phyloP scores from a whole-genome alignment of 1,140 invertebrate genomes.

The Coelopa frigida region DNA sequence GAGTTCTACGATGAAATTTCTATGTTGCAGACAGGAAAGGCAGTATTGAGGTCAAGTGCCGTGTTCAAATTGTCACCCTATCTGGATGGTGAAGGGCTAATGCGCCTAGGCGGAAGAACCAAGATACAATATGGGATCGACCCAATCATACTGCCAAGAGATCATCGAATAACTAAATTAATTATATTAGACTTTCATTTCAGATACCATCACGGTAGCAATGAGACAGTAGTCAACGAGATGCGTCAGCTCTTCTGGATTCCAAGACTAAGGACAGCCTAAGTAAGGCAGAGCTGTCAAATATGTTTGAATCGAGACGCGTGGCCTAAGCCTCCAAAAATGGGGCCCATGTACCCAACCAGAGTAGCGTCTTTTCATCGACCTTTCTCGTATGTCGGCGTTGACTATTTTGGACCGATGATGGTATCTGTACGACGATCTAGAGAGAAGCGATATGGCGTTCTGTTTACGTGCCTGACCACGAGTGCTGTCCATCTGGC shows the following conservation, averaged over 20 bases:
- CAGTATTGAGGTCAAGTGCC: too few relatives aligned
- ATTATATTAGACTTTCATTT: conserved; percentile 1
- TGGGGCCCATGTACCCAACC: conserved; percentile 19
- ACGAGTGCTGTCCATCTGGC: conserved; percentile 27
- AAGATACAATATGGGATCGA: too few relatives aligned
- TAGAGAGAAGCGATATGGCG: conserved; percentile 34
- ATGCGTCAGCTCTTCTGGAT: conserved; percentile 21
- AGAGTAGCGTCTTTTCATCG: conserved; percentile 18
- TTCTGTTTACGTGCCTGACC: conserved; percentile 39
- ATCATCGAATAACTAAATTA: background rate
- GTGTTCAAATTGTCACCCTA: too few relatives aligned
- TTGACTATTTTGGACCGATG: conserved; percentile 10
- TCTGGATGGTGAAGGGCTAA: too few relatives aligned
- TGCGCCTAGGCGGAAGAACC: too few relatives aligned
- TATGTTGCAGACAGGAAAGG: too few relatives aligned
- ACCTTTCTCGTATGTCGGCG: conserved; percentile 19
- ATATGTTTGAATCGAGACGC: background rate
- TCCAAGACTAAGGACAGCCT: conserved; percentile 6
- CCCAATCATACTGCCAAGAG: conserved; percentile 4
- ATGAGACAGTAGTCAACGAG: conserved; percentile 25
- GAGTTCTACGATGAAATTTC: too few relatives aligned
- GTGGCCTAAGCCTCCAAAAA: conserved; percentile 13
- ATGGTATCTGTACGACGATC: conserved; percentile 21
- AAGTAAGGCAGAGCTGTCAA: background rate
- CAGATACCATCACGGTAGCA: conserved; percentile 5